Base-by-base conservation (phyloP, 2,113 vertebrate species). In the Corydoras maculifer region DNA sequence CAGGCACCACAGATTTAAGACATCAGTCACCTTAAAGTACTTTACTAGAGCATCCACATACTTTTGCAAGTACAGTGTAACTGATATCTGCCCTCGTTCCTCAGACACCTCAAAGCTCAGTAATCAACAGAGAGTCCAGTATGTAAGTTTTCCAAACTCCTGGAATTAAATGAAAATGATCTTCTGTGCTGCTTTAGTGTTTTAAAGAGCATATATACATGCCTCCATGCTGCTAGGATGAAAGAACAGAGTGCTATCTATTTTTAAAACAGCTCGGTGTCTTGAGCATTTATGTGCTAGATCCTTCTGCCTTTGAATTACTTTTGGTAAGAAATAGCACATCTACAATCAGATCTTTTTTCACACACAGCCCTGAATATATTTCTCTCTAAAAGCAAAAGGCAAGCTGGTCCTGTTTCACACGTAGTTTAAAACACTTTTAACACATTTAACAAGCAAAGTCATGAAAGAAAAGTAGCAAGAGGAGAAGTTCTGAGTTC, bases 401-500 rank as follows among this genome's bases (percentile, higher is more conserved):
- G 77, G 79, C 71, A 80, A 72, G 62, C 72, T 75, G 69, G 59
- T 73, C 79, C 75, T 72, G 70, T 72, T 50, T 55, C 68, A 65
- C 62, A 68, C 58, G 55, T 50, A 58, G 77, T 76, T 62, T 65
- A 81, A 80, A 82, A 81, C 76, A 65, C 72, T 81, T 76, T 87
- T 80, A 84, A 80, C 79, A 85, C 80, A 82, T 70, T 75, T 87
- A 86, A 86, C 82, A 87, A 83, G 79, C 78, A 80, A 77, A 82
- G 84, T 85, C 82, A 70, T 75, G 70, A 70, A 54, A 77, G 79
- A 78, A 76, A 79, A 79, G 30, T 73, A 73, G 77, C 79, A 81
- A 82, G 84, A 86, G 87, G 81, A 85, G 64, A 75, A 9, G 71
- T 71, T 74, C 55, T 57, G 54, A 54, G 77, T 80, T 84, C 72